Percentiles rank a stretch among this genome's conserved stretches.
phyloP scores from a whole-genome alignment of 2,113 vertebrate genomes.

The Rattus norvegicus region DNA sequence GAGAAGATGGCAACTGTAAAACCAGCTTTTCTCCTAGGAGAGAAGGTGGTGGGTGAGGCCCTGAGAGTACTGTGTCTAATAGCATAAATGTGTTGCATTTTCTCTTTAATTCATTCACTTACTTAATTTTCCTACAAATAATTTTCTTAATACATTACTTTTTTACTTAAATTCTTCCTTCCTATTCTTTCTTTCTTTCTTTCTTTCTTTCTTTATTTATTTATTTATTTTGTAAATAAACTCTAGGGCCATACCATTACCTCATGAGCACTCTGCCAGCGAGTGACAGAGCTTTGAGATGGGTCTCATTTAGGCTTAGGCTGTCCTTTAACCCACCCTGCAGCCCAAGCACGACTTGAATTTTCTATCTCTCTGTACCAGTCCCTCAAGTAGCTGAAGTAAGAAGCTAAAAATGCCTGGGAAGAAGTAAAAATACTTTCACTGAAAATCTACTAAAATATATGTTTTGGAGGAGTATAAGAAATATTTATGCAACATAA shows the following conservation, averaged over 20 bases:
- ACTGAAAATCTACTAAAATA: not conserved
- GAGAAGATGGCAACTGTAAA: not conserved
- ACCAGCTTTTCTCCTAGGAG: not conserved
- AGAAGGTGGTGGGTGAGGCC: not conserved
- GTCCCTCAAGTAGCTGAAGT: not conserved
- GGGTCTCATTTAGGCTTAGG: not conserved
- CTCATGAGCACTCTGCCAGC: no score
- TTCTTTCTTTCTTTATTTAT: no score
- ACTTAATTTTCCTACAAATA: not conserved
- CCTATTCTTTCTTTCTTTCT: no score
- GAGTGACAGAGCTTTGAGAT: not conserved
- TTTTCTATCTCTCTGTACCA: not conserved
- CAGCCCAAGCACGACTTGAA: not conserved
- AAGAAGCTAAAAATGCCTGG: no score
- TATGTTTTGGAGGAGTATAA: not conserved
- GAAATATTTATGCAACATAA: not conserved
- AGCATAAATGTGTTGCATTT: not conserved
- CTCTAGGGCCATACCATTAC: not conserved
- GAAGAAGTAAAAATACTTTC: not conserved
- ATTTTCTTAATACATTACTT: not conserved
- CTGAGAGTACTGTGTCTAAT: not conserved
- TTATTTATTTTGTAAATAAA: not conserved
- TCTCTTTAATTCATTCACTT: not conserved
- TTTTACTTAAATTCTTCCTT: not conserved
- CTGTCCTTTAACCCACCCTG: not conserved